A percentile compares a stretch with the other conserved stretches of the same genome.
Conservation (phyloP, 2,888 invertebrate genomes). For the Leucophora obtusa region DNA sequence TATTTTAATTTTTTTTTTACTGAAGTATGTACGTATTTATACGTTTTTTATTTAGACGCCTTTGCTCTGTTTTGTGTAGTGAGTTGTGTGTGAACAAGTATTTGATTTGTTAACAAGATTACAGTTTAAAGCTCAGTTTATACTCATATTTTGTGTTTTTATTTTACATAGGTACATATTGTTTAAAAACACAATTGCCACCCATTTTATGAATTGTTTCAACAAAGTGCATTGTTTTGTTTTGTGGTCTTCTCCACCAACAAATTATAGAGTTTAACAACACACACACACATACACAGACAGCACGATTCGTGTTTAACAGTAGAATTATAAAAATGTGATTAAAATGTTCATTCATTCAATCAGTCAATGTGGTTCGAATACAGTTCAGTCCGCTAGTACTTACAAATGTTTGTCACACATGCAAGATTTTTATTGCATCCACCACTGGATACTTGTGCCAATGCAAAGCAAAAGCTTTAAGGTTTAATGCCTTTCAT, state of each 20-base stretch:
- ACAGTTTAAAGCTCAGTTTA: constrained; percentile 66
- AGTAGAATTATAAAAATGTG: constrained; percentile 15
- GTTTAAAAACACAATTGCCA: constrained; percentile 47
- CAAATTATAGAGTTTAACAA: constrained; percentile 52
- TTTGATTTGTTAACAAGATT: constrained; percentile 79
- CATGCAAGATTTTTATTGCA: constrained; percentile 42
- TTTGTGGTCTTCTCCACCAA: constrained; percentile 43
- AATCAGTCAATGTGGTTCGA: constrained; percentile 41
- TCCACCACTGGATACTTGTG: background rate
- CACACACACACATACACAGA: background rate
- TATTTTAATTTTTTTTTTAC: constrained; percentile 13
- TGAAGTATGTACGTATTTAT: background rate
- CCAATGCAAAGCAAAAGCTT: no score
- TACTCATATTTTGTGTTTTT: background rate
- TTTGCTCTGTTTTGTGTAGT: constrained; percentile 55
- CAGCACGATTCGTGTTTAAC: constrained; percentile 40
- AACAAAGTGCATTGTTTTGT: constrained; percentile 42
- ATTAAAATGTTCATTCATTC: constrained; percentile 50
- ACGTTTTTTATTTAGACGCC: constrained; percentile 26
- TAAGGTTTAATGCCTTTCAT: no score
- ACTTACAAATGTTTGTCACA: constrained; percentile 63
- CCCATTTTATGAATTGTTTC: constrained; percentile 58
- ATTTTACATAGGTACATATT: background rate
- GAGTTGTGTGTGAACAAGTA: constrained; percentile 78
- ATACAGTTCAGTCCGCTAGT: background rate